A percentile compares a stretch with the other conserved stretches of the same genome.
phyloP scores from a whole-genome alignment of 2,797 vertebrate species.

The Echeneis naucrates region DNA sequence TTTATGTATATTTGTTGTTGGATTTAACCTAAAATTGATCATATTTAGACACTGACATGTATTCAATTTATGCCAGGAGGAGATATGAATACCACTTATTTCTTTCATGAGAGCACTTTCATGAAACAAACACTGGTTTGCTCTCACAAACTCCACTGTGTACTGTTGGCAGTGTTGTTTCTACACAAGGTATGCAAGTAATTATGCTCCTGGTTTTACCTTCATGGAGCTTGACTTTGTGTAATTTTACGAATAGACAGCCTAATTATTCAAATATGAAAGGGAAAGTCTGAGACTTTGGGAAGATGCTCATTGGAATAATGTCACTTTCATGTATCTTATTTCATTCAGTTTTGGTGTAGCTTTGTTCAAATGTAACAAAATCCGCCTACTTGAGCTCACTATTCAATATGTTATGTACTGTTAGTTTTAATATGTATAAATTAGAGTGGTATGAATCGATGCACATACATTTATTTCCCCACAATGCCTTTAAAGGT shows the following conservation, averaged over 20 bases:
- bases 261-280: neutral
- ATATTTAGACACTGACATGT: neutral
- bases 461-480: too few species aligned
- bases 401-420: too few species aligned
- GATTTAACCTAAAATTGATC: neutral
- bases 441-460: too few species aligned
- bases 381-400: too few species aligned
- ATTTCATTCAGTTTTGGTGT: too few species aligned
- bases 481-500: too few species aligned
- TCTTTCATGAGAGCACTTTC: slow-evolving; percentile 8
- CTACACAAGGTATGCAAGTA: neutral
- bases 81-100: slow-evolving; percentile 24
- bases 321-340: neutral
- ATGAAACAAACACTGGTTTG: neutral
- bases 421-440: too few species aligned
- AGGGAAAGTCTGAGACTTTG: neutral
- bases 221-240: neutral
- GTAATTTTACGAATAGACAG: neutral
- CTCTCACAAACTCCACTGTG: slow-evolving; percentile 19
- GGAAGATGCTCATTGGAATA: neutral
- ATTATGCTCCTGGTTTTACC: slow-evolving; percentile 25
- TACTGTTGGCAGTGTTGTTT: slow-evolving; percentile 1
- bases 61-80: slow-evolving; percentile 13
- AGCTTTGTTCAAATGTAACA: too few species aligned
- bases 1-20: neutral